Evolutionary conservation across 2,113 vertebrate genomes (phyloP).

Genomic region (Daubentonia madagascariensis): DNA sequence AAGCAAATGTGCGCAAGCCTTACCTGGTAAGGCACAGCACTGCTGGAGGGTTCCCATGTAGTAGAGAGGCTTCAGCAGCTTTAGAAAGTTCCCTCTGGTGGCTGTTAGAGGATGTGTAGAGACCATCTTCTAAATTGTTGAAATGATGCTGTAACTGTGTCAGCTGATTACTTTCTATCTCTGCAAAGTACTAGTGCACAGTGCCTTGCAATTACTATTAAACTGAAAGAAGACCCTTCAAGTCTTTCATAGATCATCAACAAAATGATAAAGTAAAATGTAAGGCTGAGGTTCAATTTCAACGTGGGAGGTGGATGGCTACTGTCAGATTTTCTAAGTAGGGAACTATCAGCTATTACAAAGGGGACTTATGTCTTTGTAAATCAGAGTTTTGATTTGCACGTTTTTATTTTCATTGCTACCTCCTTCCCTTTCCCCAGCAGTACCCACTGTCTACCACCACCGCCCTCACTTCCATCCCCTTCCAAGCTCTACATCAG

Average conservation of each 20-base stretch:
- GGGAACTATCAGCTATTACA: background rate
- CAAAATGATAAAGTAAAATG: background rate
- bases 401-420: background rate
- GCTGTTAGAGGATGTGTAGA: background rate
- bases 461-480: background rate
- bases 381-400: background rate
- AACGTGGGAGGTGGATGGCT: background rate
- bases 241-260: accelerated
- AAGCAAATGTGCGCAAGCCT: background rate
- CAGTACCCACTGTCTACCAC: background rate
- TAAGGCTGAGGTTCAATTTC: background rate
- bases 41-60: accelerated
- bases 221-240: background rate
- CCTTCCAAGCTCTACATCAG: background rate
- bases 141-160: too few species aligned
- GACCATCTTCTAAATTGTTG: background rate
- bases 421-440: background rate
- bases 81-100: background rate
- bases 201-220: background rate
- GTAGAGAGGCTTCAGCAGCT: background rate
- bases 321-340: background rate
- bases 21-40: accelerated
- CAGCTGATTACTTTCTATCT: background rate
- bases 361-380: background rate
- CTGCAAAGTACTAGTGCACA: background rate